Base-by-base conservation (phyloP, 2,113 vertebrate species). In the Macquaria australasica region DNA sequence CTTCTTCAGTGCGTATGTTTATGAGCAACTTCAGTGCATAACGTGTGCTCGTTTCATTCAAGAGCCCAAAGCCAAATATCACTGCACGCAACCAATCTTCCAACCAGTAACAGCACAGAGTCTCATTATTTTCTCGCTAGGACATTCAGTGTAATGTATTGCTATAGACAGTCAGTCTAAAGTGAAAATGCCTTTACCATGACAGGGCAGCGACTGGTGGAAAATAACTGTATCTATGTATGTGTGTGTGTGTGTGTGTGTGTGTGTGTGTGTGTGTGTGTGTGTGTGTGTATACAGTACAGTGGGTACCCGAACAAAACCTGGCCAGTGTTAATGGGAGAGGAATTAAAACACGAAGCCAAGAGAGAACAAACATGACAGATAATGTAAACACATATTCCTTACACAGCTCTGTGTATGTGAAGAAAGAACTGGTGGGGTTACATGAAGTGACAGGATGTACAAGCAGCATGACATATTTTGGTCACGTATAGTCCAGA, bases 21-120 rank as follows among this genome's bases (percentile, higher is more conserved):
- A 84, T 80, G 63, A 85, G 73, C 31, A 72, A 77, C 79, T 62
- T 83, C 92, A 94, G 92, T 93, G 94, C 92, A 91, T 89, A 82
- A 87, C 45, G 73, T 81, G 73, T 81, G 63, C 71, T 82, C 18
- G 25, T 84, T 86, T 84, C 71, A 85, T 80, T 77, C 58, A 43
- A 37, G 51, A 87, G 77, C 58, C 48, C 8, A 56, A 72, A 88
- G 74, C 80, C 76, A 79, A 84, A 76, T 62, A 87, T 78, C 67
- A 81, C 66, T 83, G 77, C 88, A 90, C 87, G 83, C 51, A 73
- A 67, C 34, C 79, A 70, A 77, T 85, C 76, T 85, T 82, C 18
- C 62, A 76, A 50, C 56, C 74, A 72, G 50, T 51, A 68, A 91
- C 86, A 87, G 75, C 43, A 43, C 79, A 78, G 75, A 81, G 53